Percentiles rank a stretch among this genome's conserved stretches.
phyloP scores from a whole-genome alignment of 2,888 invertebrate species.

The Apeira syringaria region DNA sequence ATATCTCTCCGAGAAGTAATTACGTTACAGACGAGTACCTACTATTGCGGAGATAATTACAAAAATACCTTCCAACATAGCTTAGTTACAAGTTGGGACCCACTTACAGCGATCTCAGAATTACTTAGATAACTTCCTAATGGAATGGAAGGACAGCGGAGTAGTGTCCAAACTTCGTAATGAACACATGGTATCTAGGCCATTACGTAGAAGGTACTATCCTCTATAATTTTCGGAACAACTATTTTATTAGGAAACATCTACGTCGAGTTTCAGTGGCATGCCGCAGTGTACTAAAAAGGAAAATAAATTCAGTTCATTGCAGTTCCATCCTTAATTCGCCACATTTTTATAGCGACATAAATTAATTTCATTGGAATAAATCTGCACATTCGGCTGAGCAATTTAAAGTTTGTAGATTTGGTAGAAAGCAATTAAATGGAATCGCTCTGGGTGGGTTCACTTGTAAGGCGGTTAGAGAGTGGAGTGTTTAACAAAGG shows the following conservation, averaged over 20 bases:
- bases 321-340: constrained; percentile 42
- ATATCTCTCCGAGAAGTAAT: constrained; percentile 25
- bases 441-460: constrained; percentile 12
- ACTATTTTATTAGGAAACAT: constrained; percentile 42
- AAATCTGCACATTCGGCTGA: constrained; percentile 7
- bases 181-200: constrained; percentile 36
- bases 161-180: constrained; percentile 37
- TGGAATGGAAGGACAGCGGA: constrained; percentile 33
- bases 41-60: constrained; percentile 15
- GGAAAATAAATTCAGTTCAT: constrained; percentile 41
- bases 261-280: constrained; percentile 30
- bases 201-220: constrained; percentile 13
- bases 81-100: constrained; percentile 26
- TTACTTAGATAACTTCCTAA: constrained; percentile 36
- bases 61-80: constrained; percentile 29
- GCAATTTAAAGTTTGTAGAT: constrained; percentile 8
- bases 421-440: constrained; percentile 4
- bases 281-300: constrained; percentile 26
- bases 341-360: constrained; percentile 28
- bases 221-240: constrained; percentile 34
- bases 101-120: constrained; percentile 34
- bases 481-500: constrained; percentile 33
- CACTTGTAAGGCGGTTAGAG: constrained; percentile 28
- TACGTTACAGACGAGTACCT: constrained; percentile 13
- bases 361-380: constrained; percentile 9